phyloP scores from a whole-genome alignment of 2,113 vertebrate species.

The Marcusenius ussheri region DNA sequence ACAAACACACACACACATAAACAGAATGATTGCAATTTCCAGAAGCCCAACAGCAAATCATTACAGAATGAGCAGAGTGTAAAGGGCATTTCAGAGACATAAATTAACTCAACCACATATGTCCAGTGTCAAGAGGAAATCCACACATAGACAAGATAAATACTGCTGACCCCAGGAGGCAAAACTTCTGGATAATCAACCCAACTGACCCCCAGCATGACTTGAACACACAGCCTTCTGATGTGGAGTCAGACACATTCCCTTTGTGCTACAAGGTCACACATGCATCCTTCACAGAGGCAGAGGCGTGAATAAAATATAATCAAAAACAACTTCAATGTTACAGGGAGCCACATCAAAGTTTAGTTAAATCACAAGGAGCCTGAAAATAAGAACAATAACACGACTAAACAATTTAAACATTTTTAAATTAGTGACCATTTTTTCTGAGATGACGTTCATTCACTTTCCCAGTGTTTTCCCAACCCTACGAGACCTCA shows the following conservation, averaged over 20 bases:
- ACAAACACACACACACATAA: not conserved
- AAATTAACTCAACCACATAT: not conserved
- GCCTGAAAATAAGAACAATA: not conserved
- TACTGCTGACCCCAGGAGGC: not conserved
- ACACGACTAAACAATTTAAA: not conserved
- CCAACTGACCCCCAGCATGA: not conserved
- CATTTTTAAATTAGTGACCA: not conserved
- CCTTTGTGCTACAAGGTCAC: not conserved
- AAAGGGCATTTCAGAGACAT: not conserved
- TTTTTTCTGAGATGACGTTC: not conserved
- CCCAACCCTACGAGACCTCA: not conserved
- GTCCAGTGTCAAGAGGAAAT: not conserved
- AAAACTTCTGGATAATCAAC: not conserved
- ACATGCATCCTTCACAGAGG: not conserved
- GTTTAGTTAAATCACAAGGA: not conserved
- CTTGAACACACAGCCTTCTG: not conserved
- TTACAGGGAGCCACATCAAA: not conserved
- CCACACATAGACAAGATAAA: not conserved
- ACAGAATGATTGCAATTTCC: not conserved
- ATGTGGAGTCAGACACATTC: not conserved
- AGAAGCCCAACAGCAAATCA: not conserved
- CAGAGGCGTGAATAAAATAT: not conserved
- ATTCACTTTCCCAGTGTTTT: not conserved
- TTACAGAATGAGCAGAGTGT: not conserved
- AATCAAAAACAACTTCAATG: not conserved